These are phyloP conservation scores for Panthera leo DNA, from an alignment of 2,113 vertebrate genomes.

Conservation along the genomic window DNA sequence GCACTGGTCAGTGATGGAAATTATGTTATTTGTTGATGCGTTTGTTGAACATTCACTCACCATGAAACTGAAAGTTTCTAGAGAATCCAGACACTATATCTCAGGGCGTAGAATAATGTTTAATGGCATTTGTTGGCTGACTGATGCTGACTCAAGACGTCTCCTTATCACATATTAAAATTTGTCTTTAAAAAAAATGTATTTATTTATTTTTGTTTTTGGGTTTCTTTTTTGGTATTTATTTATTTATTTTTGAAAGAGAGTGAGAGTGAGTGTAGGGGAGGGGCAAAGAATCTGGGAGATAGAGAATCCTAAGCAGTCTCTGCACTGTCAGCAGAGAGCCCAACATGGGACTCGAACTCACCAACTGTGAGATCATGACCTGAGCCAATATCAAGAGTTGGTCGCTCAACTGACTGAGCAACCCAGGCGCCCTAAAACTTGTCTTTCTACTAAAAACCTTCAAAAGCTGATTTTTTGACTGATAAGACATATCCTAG, in stretches of 20 bases:
- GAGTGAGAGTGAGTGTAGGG: too few relatives aligned
- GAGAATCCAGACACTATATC: not conserved
- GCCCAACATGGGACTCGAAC: too few relatives aligned
- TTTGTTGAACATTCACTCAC: not conserved
- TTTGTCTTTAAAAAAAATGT: not conserved
- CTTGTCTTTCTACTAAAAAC: slow-evolving; percentile 2
- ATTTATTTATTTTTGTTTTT: too few relatives aligned
- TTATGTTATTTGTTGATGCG: not conserved
- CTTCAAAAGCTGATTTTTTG: not conserved
- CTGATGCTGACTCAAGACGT: not conserved
- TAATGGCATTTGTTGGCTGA: not conserved
- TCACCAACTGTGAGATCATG: too few relatives aligned
- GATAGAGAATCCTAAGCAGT: too few relatives aligned
- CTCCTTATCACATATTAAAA: not conserved
- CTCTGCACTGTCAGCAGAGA: too few relatives aligned
- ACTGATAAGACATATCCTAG: not conserved
- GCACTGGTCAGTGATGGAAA: not conserved
- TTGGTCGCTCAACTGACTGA: too few relatives aligned
- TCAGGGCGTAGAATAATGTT: not conserved
- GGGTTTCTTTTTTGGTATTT: too few relatives aligned
- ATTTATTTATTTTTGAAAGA: too few relatives aligned
- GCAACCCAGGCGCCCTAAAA: not conserved
- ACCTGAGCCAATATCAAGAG: too few relatives aligned
- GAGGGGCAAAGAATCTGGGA: too few relatives aligned
- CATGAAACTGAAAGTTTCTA: not conserved